phyloP scores from a whole-genome alignment of 1,140 invertebrate genomes.

The Eueides isabella region DNA sequence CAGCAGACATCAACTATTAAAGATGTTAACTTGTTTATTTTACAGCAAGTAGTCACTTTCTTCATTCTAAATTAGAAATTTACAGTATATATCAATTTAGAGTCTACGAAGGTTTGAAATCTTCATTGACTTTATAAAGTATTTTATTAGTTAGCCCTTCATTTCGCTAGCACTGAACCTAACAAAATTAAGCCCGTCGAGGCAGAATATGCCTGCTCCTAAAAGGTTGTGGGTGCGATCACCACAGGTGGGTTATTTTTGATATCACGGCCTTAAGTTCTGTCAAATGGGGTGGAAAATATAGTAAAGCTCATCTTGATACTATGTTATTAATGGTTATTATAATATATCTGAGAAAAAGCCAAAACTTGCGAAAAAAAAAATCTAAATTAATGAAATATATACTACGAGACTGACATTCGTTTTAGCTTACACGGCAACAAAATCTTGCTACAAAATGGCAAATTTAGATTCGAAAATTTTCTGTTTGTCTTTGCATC shows the following conservation, averaged over 20 bases:
- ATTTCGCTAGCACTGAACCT: too few relatives aligned
- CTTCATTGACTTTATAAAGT: not conserved
- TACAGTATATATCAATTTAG: not conserved
- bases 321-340: too few relatives aligned
- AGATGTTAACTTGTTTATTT: not conserved
- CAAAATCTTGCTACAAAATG: not conserved
- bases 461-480: constrained; percentile 1
- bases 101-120: not conserved
- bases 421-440: not conserved
- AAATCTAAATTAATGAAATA: not conserved
- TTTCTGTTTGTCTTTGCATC: constrained; percentile 1
- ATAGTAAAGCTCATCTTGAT: too few relatives aligned
- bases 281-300: too few relatives aligned
- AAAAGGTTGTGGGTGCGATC: too few relatives aligned
- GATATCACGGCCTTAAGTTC: too few relatives aligned
- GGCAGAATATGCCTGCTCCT: not conserved
- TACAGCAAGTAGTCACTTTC: not conserved
- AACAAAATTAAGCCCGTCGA: not conserved
- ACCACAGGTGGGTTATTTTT: too few relatives aligned
- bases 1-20: not conserved
- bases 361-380: not conserved
- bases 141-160: too few relatives aligned
- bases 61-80: not conserved
- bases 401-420: not conserved
- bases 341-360: too few relatives aligned